phyloP scores from a whole-genome alignment of 2,113 vertebrate species.

The Kobus ellipsiprymnus region DNA sequence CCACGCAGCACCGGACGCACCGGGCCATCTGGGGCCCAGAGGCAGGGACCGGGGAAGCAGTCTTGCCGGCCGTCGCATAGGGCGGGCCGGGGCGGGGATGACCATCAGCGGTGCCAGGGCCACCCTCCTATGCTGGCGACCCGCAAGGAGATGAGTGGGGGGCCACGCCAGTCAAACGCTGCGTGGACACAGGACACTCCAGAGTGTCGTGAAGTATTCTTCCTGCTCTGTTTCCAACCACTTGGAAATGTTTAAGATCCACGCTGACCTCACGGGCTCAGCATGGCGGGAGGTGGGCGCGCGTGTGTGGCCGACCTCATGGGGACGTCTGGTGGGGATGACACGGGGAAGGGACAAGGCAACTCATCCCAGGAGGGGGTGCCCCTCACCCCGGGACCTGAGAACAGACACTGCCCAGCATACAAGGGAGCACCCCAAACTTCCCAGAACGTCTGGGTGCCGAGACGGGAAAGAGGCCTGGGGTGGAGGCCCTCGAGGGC shows the following conservation, averaged over 20 bases:
- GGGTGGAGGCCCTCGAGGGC: neutral
- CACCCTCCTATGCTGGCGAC: fast-evolving
- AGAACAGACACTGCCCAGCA: neutral
- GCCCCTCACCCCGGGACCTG: neutral
- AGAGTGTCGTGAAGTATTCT: fast-evolving
- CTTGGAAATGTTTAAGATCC: neutral
- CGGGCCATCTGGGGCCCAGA: fast-evolving
- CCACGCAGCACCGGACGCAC: neutral
- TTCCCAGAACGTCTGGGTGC: neutral
- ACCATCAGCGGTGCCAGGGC: neutral
- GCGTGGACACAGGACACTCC: fast-evolving
- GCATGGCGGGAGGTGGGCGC: fast-evolving
- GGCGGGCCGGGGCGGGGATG: neutral
- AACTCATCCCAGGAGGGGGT: neutral
- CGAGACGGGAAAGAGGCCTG: fast-evolving
- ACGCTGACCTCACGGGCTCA: neutral
- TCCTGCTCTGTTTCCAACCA: neutral
- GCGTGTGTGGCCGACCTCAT: neutral
- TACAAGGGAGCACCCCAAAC: neutral
- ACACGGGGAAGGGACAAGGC: neutral
- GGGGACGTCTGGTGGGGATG: too few species aligned
- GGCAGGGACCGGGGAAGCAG: neutral
- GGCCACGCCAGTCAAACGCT: fast-evolving
- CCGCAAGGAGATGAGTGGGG: neutral
- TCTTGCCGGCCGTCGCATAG: neutral